Evolutionary conservation across 2,113 vertebrate species (phyloP), one percentile per base, ranked within the genome.

Genomic region (Cheilinus undulatus): DNA sequence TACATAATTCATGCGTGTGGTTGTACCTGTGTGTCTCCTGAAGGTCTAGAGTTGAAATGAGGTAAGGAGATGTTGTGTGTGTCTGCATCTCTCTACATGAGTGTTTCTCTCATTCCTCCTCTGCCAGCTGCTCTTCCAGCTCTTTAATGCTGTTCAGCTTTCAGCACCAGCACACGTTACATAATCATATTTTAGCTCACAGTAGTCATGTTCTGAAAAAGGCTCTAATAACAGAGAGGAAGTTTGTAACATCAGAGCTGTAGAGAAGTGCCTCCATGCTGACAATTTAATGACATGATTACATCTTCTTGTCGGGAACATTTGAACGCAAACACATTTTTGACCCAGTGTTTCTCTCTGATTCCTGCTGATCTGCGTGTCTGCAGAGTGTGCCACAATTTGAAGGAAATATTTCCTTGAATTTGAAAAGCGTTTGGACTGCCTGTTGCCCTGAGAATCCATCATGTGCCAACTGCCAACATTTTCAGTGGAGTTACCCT

Each of bases 131-230:
- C 58, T 68, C 54, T 50, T 24, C 51, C 36, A 75, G 49, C 28
- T 32, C 62, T 66, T 76, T 76, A 80, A 69, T 73, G 65, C 69
- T 76, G 57, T 63, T 69, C 51, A 61, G 61, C 70, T 75, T 60
- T 42, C 40, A 42, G 40, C 70, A 70, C 52, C 69, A 83, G 83
- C 74, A 20, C 30, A 0, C 0, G 11, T 88, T 84, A 80, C 65
- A 86, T 90, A 78, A 89, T 79, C 68, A 70, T 43, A 57, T 50
- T 71, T 68, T 69, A 8, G 3, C 64, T 78, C 62, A 24, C 68
- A 59, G 70, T 50, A 28, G 42, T 58, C 28, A 34, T 7, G 15
- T 53, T 15, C 61, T 53, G 38, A 80, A 76, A n/a, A 76, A 48
- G 42, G 36, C 46, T 67, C 58, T 64, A 76, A 73, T 56, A 68